A percentile compares a stretch with the other conserved stretches of the same genome.
Evolutionary conservation across 2,888 invertebrate genomes (phyloP).

Genomic region (Aphodius granarius): DNA sequence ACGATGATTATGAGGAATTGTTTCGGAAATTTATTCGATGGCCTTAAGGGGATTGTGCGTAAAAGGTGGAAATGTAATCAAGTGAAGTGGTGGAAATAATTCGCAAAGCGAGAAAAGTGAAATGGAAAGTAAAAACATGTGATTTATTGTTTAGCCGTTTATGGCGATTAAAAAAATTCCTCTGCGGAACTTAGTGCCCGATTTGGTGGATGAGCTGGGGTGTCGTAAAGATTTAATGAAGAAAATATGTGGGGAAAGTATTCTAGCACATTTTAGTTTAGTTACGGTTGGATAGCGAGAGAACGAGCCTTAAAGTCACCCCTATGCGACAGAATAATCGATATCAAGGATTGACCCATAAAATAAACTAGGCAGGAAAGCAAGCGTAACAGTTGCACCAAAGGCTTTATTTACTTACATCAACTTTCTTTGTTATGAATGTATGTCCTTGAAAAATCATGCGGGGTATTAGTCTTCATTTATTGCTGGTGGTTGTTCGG

Average conservation of each 20-base stretch:
- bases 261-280: background rate
- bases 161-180: background rate
- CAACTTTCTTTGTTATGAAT: conserved; percentile 52
- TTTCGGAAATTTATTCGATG: background rate
- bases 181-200: background rate
- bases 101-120: background rate
- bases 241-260: background rate
- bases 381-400: background rate
- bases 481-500: conserved; percentile 50
- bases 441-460: conserved; percentile 53
- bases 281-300: background rate
- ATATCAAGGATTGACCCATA: conserved; percentile 52
- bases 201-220: background rate
- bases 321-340: conserved; percentile 54
- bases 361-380: conserved; percentile 14
- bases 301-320: conserved; percentile 42
- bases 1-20: background rate
- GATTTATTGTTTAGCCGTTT: background rate
- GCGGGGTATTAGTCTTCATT: conserved; percentile 52
- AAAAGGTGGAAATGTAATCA: background rate
- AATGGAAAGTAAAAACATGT: background rate
- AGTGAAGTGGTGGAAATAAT: background rate
- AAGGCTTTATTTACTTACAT: conserved; percentile 48
- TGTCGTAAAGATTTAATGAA: background rate
- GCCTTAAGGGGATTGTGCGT: background rate